These are phyloP conservation scores for Diarsia mendica DNA, from an alignment of 2,888 invertebrate genomes.

Conservation along the genomic window DNA sequence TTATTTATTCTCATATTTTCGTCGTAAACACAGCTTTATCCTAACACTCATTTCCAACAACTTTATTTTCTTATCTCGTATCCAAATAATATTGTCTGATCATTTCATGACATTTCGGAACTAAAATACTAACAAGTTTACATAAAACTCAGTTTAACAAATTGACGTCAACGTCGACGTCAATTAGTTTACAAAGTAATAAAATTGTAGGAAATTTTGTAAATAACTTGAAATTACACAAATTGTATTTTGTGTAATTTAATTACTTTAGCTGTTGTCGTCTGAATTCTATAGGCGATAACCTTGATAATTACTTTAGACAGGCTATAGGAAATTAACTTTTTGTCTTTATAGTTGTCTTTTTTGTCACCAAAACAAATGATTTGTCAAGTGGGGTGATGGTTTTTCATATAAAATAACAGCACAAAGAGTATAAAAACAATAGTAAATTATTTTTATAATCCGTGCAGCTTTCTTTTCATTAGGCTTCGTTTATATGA, in stretches of 20 bases:
- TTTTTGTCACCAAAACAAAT: neutral
- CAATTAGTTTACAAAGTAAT: constrained; percentile 13
- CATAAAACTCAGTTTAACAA: neutral
- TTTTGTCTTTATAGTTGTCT: neutral
- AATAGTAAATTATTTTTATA: neutral
- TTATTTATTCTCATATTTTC: constrained; percentile 67
- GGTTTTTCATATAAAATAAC: constrained; percentile 3
- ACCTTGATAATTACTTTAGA: neutral
- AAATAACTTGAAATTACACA: neutral
- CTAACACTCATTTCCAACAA: constrained; percentile 62
- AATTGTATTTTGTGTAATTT: constrained; percentile 18
- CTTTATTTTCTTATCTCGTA: constrained; percentile 41
- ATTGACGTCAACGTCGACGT: constrained; percentile 25
- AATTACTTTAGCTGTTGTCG: constrained; percentile 4
- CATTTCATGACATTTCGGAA: constrained; percentile 37
- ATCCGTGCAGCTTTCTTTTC: constrained; percentile 1
- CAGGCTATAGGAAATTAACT: neutral
- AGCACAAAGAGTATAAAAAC: neutral
- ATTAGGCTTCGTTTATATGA: constrained; percentile 11
- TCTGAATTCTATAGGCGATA: neutral
- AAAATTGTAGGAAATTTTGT: constrained; percentile 17
- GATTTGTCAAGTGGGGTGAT: neutral
- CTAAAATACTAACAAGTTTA: constrained; percentile 23
- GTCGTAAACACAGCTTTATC: constrained; percentile 62
- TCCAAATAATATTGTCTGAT: constrained; percentile 60